Evolutionary conservation across 1,140 invertebrate species (phyloP).

Genomic region (Acromyrmex charruanus): DNA sequence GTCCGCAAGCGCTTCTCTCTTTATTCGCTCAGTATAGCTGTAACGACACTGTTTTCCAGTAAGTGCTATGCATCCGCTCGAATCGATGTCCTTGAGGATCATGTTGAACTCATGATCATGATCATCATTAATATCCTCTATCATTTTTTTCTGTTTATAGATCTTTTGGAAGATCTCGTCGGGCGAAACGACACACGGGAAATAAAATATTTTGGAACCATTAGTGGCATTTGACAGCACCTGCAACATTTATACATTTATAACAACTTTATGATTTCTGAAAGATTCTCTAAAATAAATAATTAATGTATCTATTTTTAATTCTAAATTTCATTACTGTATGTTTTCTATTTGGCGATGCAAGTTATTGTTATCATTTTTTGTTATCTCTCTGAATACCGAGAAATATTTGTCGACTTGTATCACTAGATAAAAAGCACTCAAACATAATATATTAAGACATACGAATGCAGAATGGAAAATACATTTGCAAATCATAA

Average conservation of each 20-base stretch:
- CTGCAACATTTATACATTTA: slow-evolving; percentile 23
- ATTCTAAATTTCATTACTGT: not conserved
- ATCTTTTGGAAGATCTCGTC: slow-evolving; percentile 76
- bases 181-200: slow-evolving; percentile 78
- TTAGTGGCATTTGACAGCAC: slow-evolving; percentile 24
- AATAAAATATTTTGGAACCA: slow-evolving; percentile 65
- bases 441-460: not conserved
- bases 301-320: not conserved
- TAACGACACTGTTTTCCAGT: slow-evolving; percentile 82
- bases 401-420: no score
- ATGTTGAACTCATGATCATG: slow-evolving; percentile 78
- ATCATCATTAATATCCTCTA: slow-evolving; percentile 69
- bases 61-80: slow-evolving; percentile 76
- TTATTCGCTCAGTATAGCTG: slow-evolving; percentile 76
- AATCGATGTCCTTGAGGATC: slow-evolving; percentile 72
- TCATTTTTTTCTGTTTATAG: slow-evolving; percentile 72
- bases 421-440: no score
- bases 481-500: not conserved
- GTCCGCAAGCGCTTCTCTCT: slow-evolving; percentile 66
- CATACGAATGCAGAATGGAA: not conserved
- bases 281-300: not conserved
- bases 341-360: no score
- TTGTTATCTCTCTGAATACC: no score
- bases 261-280: not conserved
- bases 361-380: no score